These are phyloP conservation scores for Propsilocerus akamusi DNA, from an alignment of 1,140 invertebrate species.

Conservation along the genomic window DNA sequence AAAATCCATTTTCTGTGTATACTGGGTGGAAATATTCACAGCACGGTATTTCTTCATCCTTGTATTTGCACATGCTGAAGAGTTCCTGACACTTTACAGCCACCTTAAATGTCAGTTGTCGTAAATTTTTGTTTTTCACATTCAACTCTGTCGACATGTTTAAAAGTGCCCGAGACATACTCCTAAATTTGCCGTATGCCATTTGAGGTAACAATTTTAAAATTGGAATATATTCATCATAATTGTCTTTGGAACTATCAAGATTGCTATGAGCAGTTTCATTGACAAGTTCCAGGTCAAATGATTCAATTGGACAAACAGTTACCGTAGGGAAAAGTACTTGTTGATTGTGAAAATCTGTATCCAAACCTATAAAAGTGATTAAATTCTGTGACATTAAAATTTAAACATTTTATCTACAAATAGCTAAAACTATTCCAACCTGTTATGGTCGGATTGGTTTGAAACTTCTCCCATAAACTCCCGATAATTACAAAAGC, in stretches of 20 bases:
- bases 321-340: slow-evolving; percentile 49
- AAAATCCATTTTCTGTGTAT: slow-evolving; percentile 49
- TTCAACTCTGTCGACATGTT: neutral
- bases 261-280: slow-evolving; percentile 10
- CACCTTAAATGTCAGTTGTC: slow-evolving; percentile 22
- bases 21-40: slow-evolving; percentile 37
- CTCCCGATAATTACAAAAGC: slow-evolving; percentile 49
- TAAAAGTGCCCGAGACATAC: neutral
- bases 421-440: neutral
- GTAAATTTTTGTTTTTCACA: neutral
- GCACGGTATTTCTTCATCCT: slow-evolving; percentile 36
- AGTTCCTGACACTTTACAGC: slow-evolving; percentile 32
- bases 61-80: slow-evolving; percentile 37
- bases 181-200: slow-evolving; percentile 7
- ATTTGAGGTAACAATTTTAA: slow-evolving; percentile 4
- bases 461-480: slow-evolving; percentile 60
- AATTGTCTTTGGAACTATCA: slow-evolving; percentile 11
- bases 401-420: slow-evolving; percentile 5
- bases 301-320: slow-evolving; percentile 34
- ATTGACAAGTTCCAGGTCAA: slow-evolving; percentile 25
- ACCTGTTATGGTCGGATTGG: slow-evolving; percentile 58
- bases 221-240: neutral
- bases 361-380: slow-evolving; percentile 38
- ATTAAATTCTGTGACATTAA: too few relatives aligned
- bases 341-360: slow-evolving; percentile 55